A percentile compares a stretch with the other conserved stretches of the same genome.
phyloP scores from a whole-genome alignment of 2,797 vertebrate species.

The Manis pentadactyla region DNA sequence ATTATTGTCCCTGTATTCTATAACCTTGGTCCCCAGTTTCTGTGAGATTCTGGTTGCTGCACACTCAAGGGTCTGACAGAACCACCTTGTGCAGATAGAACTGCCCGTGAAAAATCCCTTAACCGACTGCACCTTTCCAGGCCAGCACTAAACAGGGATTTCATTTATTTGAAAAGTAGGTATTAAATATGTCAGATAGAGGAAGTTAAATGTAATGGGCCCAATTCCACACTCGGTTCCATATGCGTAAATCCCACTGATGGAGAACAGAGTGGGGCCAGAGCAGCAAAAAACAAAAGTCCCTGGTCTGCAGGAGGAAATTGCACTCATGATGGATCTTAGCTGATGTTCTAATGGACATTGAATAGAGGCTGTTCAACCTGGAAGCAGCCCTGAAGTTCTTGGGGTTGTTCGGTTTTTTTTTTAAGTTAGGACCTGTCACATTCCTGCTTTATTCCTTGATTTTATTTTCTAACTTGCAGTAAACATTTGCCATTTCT shows the following conservation, averaged over 20 bases:
- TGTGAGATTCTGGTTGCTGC: neutral
- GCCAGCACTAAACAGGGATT: constrained; percentile 64
- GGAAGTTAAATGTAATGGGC: constrained; percentile 80
- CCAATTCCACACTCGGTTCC: constrained; percentile 79
- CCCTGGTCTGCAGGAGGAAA: constrained; percentile 63
- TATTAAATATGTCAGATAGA: constrained; percentile 82
- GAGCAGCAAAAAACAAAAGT: neutral
- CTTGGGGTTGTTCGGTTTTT: neutral
- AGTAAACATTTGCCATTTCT: neutral
- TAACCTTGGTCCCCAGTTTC: neutral
- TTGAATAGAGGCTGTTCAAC: neutral
- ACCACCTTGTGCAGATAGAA: neutral
- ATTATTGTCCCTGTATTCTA: neutral
- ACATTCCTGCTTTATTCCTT: neutral
- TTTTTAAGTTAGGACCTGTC: neutral
- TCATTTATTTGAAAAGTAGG: constrained; percentile 79
- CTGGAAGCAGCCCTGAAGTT: neutral
- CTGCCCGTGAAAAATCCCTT: neutral
- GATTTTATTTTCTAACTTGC: neutral
- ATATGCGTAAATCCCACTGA: constrained; percentile 81
- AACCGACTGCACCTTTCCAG: constrained; percentile 37
- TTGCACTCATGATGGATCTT: constrained; percentile 51
- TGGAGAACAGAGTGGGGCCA: constrained; percentile 69
- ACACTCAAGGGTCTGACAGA: neutral
- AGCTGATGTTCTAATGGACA: constrained; percentile 71